Evolutionary conservation across 2,888 invertebrate species (phyloP).

Genomic region (Plebejus melissa): DNA sequence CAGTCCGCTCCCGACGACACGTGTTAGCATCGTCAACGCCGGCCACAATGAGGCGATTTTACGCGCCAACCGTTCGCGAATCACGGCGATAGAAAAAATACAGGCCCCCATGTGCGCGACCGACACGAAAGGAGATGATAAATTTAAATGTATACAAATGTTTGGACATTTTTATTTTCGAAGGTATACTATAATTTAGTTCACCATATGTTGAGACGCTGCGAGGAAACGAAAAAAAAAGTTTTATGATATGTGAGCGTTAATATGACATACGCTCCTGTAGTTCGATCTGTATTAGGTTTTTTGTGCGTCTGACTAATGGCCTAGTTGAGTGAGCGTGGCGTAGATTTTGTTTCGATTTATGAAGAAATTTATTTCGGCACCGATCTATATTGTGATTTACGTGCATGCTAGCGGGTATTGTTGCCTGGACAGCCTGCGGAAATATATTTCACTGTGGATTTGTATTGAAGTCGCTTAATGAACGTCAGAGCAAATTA

Average conservation of each 20-base stretch:
- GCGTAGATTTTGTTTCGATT: constrained; percentile 47
- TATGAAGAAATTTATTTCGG: constrained; percentile 25
- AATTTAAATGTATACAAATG: constrained; percentile 79
- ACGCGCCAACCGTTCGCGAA: constrained; percentile 76
- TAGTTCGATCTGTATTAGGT: constrained; percentile 46
- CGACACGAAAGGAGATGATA: constrained; percentile 72
- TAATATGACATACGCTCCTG: constrained; percentile 61
- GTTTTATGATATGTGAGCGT: constrained; percentile 71
- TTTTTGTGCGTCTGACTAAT: constrained; percentile 56
- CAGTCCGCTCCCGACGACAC: constrained; percentile 72
- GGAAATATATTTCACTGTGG: neutral
- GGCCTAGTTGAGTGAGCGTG: constrained; percentile 45
- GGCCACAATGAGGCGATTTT: constrained; percentile 70
- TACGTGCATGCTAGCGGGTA: neutral
- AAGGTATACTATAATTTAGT: constrained; percentile 76
- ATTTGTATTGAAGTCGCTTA: neutral
- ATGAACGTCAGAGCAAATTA: neutral
- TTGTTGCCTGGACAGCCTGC: neutral
- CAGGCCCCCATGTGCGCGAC: constrained; percentile 67
- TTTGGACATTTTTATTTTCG: constrained; percentile 79
- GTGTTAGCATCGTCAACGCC: constrained; percentile 52
- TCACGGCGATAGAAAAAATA: constrained; percentile 43
- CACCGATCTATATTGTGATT: neutral
- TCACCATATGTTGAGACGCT: constrained; percentile 74
- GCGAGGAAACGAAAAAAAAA: constrained; percentile 74